Evolutionary conservation across 2,113 vertebrate genomes (phyloP), one percentile per base, ranked within the genome.

Genomic region (Spermophilus dauricus): DNA sequence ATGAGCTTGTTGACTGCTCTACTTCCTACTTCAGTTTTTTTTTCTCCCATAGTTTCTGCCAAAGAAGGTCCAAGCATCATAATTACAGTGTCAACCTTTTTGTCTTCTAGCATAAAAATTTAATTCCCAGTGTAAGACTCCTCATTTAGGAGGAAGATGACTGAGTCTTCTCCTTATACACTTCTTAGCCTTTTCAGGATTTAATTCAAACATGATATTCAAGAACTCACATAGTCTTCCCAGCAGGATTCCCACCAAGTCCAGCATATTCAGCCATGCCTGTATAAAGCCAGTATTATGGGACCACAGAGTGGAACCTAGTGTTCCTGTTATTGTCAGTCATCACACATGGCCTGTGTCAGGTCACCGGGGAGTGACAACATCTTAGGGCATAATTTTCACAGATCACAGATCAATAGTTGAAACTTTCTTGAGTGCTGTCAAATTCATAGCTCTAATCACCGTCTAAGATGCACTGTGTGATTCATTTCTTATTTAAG

Each of bases 101-200:
- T 95, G 98, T 98, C 96, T 98, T 95, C 91, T 94, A 53, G 78
- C 91, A 94, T 96, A 77, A 85, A 98, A 98, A 97, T 98, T 98
- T 97, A 98, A 97, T 98, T 98, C 91, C 85, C 63, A 58, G 86
- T 61, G 67, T 97, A 69, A 42, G 75, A 56, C 42, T 98, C 93
- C 70, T 96, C 90, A 81, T 82, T 58, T 91, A 89, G 94, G 91
- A 92, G 88, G 91, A 94, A 95, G 91, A 98, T 86, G 85, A 97
- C 86, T 45, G 14, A 81, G 95, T 97, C 73, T 86, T 93, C 16
- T 96, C 96, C 95, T 97, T 87, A 88, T 1, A 76, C 89, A 4
- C 83, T 34, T 96, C 65, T 98, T 97, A 90, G 96, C 94, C 96
- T 96, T 97, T 96, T 96, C 63, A 80, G 76, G 63, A 88, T 48